Evolutionary conservation across 2,113 vertebrate genomes (phyloP).

Genomic region (Eurypyga helias): DNA sequence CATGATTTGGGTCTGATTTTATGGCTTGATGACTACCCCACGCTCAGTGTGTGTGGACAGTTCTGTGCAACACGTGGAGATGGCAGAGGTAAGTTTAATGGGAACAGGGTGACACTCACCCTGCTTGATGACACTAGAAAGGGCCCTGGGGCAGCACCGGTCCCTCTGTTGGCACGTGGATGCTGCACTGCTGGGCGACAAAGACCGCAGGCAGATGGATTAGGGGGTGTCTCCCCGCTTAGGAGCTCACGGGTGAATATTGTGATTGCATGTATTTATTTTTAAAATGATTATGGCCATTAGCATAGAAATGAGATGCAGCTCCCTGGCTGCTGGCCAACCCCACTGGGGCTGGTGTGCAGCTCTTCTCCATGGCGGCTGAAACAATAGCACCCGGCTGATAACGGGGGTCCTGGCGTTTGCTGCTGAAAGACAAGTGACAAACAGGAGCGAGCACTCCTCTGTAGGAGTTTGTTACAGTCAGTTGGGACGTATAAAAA

Average conservation of each 20-base stretch:
- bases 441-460: neutral
- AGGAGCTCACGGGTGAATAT: neutral
- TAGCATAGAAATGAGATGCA: conserved; percentile 62
- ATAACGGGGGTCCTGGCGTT: neutral
- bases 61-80: neutral
- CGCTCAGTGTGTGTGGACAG: accelerated
- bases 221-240: neutral
- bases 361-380: neutral
- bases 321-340: conserved; percentile 54
- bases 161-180: accelerated
- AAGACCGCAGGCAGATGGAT: neutral
- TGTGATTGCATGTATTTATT: conserved; percentile 48
- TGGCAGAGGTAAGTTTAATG: neutral
- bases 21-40: neutral
- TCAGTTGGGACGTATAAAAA: neutral
- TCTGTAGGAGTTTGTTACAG: neutral
- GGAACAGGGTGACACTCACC: neutral
- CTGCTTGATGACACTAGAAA: neutral
- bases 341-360: neutral
- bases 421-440: neutral
- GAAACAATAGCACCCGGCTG: neutral
- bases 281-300: conserved; percentile 50
- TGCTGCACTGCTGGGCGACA: neutral
- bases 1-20: neutral
- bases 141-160: neutral